Evolutionary conservation across 2,113 vertebrate species (phyloP).

Genomic region (Strigops habroptila): DNA sequence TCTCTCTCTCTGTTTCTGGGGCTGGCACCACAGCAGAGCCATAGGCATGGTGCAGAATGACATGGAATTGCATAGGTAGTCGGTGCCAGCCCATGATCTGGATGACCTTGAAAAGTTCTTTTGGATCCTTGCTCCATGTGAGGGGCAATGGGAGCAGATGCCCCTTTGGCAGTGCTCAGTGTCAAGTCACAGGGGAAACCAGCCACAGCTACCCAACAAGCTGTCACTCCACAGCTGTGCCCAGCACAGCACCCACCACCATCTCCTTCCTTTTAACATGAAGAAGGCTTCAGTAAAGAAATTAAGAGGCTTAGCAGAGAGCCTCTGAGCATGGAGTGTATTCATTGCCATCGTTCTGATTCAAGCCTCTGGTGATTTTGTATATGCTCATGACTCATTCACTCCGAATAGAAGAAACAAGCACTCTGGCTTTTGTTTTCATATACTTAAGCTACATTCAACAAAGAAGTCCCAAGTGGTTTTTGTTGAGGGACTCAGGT

Average conservation of each 20-base stretch:
- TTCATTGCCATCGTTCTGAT: not conserved
- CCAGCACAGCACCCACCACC: not conserved
- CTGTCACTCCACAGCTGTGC: rapidly evolving
- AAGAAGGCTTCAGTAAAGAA: not conserved
- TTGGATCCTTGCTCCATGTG: not conserved
- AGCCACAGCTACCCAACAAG: not conserved
- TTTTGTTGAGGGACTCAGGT: not conserved
- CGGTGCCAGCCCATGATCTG: not conserved
- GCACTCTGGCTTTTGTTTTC: not conserved
- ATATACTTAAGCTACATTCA: not conserved
- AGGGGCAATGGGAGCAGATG: not conserved
- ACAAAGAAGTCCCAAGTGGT: not conserved
- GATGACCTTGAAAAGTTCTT: not conserved
- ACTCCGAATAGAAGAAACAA: not conserved
- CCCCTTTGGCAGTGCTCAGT: not conserved
- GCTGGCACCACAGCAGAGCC: not conserved
- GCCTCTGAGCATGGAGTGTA: not conserved
- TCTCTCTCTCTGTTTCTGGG: not conserved
- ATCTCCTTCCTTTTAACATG: not conserved
- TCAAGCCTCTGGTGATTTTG: not conserved
- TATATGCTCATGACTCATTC: not conserved
- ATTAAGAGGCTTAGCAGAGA: not conserved
- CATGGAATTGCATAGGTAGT: not conserved
- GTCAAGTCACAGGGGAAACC: not conserved
- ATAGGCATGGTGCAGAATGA: not conserved